Conservation (phyloP, 2,888 invertebrate species). For the Merodon equestris region DNA sequence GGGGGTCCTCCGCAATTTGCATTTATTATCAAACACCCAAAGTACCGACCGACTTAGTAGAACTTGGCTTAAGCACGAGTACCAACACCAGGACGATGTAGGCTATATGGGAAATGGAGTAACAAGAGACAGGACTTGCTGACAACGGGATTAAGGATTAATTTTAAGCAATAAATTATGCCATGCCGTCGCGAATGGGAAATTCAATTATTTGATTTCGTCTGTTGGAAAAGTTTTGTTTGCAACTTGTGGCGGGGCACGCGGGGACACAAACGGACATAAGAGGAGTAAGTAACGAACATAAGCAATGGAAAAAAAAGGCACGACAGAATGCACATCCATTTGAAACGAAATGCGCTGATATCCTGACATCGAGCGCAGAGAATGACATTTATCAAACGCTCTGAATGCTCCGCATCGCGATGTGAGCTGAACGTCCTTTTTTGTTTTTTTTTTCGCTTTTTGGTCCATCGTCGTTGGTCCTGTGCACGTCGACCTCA, state of each 20-base stretch:
- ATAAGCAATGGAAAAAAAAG: slow-evolving; percentile 2
- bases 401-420: slow-evolving; percentile 42
- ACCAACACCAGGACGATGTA: slow-evolving; percentile 1
- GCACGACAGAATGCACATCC: slow-evolving; percentile 54
- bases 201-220: slow-evolving; percentile 68
- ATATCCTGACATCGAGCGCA: slow-evolving; percentile 69
- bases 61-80: neutral
- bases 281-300: slow-evolving; percentile 6
- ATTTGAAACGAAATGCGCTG: slow-evolving; percentile 68
- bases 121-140: slow-evolving; percentile 26
- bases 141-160: slow-evolving; percentile 66
- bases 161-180: slow-evolving; percentile 67
- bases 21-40: slow-evolving; percentile 44
- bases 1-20: slow-evolving; percentile 28
- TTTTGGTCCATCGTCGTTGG: neutral
- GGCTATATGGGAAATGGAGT: neutral
- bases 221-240: slow-evolving; percentile 53
- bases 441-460: no score
- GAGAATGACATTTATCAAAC: slow-evolving; percentile 70
- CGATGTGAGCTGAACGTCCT: slow-evolving; percentile 37
- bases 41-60: no score
- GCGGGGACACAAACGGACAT: neutral
- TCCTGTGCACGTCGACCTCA: neutral
- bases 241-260: neutral
- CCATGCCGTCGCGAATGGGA: slow-evolving; percentile 44